Conservation (phyloP, 1,140 invertebrate species). For the Melitaea cinxia region DNA sequence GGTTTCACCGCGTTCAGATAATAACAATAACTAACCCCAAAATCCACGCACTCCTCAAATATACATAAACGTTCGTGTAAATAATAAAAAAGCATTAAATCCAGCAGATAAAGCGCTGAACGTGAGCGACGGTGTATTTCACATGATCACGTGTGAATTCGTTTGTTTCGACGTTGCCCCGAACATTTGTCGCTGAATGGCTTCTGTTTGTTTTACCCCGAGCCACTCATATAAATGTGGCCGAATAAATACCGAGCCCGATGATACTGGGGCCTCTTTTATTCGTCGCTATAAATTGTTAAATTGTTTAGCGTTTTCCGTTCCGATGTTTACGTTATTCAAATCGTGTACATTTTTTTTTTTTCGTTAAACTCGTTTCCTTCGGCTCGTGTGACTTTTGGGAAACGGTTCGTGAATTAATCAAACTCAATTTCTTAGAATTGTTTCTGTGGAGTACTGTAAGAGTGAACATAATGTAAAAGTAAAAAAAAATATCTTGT, state of each 20-base stretch:
- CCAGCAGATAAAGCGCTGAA: neutral
- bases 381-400: neutral
- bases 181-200: conserved; percentile 1
- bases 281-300: neutral
- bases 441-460: no score
- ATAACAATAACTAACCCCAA: neutral
- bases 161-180: conserved; percentile 1
- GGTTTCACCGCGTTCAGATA: no score
- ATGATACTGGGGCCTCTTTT: conserved; percentile 6
- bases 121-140: neutral
- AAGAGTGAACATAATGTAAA: no score
- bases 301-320: neutral
- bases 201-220: neutral
- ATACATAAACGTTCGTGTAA: neutral
- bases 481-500: no score
- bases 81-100: conserved; percentile 1
- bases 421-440: no score
- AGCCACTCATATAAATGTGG: conserved; percentile 5
- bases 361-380: no score
- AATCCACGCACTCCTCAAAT: neutral
- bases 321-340: neutral
- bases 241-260: neutral
- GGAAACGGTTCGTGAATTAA: no score
- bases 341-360: neutral
- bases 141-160: conserved; percentile 1